Conservation (phyloP, 23 tunicate genomes). For the Botrylloides violaceus region DNA sequence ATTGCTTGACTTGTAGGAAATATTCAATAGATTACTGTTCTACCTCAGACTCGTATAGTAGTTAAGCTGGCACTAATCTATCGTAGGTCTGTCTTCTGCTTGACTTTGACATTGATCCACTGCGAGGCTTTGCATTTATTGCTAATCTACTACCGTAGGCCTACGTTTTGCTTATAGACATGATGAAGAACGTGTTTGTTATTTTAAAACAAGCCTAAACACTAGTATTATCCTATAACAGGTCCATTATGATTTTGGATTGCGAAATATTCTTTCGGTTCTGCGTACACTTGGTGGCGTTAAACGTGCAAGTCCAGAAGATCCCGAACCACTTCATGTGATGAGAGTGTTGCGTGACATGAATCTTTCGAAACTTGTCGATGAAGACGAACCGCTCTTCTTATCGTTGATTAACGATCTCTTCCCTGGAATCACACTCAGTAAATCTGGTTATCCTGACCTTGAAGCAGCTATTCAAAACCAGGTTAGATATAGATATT, state of each 20-base stretch:
- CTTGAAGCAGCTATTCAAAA: slow-evolving; percentile 92
- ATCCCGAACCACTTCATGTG: slow-evolving; percentile 89
- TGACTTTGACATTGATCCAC: too few relatives aligned
- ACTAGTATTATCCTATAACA: slow-evolving; percentile 1
- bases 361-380: slow-evolving; percentile 99
- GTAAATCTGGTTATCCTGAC: slow-evolving; percentile 94
- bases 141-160: too few relatives aligned
- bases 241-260: slow-evolving; percentile 99
- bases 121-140: too few relatives aligned
- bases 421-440: slow-evolving; percentile 88
- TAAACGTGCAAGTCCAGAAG: slow-evolving; percentile 86
- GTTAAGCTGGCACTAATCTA: too few relatives aligned
- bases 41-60: too few relatives aligned
- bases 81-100: too few relatives aligned
- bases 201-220: too few relatives aligned
- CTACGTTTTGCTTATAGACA: too few relatives aligned
- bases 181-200: too few relatives aligned
- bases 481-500: slow-evolving; percentile 62
- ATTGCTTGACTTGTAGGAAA: too few relatives aligned
- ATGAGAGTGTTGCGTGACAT: slow-evolving; percentile 99
- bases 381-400: slow-evolving; percentile 99
- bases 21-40: too few relatives aligned
- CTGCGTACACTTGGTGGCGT: slow-evolving; percentile 97
- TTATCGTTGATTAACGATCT: slow-evolving; percentile 98
- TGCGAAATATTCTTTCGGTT: slow-evolving; percentile 97